These are phyloP conservation scores for Himalopsyche anomala DNA, from an alignment of 2,888 invertebrate species.

Conservation along the genomic window DNA sequence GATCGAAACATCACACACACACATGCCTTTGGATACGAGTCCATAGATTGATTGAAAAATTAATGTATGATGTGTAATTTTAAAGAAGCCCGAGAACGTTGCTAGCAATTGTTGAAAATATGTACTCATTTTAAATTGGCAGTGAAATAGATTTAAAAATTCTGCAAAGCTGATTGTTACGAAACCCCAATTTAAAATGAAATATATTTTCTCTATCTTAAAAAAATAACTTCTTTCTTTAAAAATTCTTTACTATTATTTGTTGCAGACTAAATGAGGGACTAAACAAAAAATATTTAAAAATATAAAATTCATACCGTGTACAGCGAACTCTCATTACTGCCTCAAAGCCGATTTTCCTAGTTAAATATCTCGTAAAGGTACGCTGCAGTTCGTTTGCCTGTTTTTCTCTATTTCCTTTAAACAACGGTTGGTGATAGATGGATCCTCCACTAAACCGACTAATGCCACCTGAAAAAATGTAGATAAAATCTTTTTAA, in stretches of 20 bases:
- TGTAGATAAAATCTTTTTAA: constrained; percentile 14
- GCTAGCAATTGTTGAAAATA: no score
- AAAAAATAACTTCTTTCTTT: no score
- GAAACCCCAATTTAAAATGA: no score
- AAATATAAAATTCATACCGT: constrained; percentile 75
- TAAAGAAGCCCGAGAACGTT: no score
- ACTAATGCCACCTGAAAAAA: constrained; percentile 86
- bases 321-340: constrained; percentile 98
- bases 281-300: neutral
- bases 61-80: no score
- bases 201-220: no score
- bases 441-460: constrained; percentile 97
- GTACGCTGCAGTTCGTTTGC: constrained; percentile 86
- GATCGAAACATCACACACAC: no score
- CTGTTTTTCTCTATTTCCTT: constrained; percentile 82
- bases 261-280: neutral
- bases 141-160: no score
- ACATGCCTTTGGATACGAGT: no score
- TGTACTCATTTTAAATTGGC: no score
- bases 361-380: constrained; percentile 91
- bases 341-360: constrained; percentile 99
- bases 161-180: no score
- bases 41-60: no score
- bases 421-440: constrained; percentile 94
- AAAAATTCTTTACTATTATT: neutral